Evolutionary conservation across 2,113 vertebrate genomes (phyloP), one percentile per base, ranked within the genome.

Genomic region (Columbina picui): DNA sequence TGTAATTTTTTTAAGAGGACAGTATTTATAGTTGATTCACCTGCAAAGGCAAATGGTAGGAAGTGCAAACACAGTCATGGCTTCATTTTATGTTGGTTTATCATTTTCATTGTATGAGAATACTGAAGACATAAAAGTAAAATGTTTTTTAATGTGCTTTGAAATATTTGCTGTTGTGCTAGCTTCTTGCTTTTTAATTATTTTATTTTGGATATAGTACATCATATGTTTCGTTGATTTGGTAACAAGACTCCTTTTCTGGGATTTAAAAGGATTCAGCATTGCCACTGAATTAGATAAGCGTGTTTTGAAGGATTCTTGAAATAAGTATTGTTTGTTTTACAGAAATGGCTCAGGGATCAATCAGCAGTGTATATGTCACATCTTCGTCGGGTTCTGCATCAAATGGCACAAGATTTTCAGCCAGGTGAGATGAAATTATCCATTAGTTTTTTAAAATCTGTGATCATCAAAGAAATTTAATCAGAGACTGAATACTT

Each of bases 321-420:
- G 34, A 80, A 22, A 29, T 64, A 61, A 3, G 1, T 86, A 14
- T 47, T 73, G 41, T 94, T 86, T 30, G 2, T 94, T 94, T 91
- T 84, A 15, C 97, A 99, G 99, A 99, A 98, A 99, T 99, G 99
- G 99, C 99, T 97, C 99, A 99, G 97, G 99, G 99, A 90, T 98
- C 99, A 77, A 98, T 99, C 93, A 99, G 98, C 96, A 99, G 99
- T 73, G 98, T 99, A 59, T 99, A 99, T 97, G 98, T 99, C 98
- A 97, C 98, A 11, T 97, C 97, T 85, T 98, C 99, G 7, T 98
- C 98, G 79, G 98, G 98, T 30, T 98, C 99, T 47, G 98, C 99
- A 36, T 98, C 99, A 83, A 99, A 99, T 27, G 99, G 99, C 96
- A 98, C 98, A 41, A 98, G 99, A 94, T 99, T 99, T 97, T 98